These are phyloP conservation scores for Drosophila anomelani DNA, from an alignment of 2,888 invertebrate species.

Conservation along the genomic window DNA sequence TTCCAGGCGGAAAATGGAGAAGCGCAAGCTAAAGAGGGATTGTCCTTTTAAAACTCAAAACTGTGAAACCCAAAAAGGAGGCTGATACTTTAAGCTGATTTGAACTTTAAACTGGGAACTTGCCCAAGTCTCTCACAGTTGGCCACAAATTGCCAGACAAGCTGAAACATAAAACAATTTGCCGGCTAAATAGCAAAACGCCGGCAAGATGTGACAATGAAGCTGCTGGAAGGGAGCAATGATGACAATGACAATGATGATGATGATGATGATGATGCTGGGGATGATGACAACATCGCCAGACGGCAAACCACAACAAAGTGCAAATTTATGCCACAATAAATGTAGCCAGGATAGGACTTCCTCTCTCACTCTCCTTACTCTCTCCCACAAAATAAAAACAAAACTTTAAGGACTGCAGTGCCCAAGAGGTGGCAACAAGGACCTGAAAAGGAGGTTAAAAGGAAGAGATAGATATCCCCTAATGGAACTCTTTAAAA, in stretches of 20 bases:
- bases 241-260: conserved; percentile 29
- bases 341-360: conserved; percentile 55
- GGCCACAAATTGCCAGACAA: conserved; percentile 66
- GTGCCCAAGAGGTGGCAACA: background rate
- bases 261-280: background rate
- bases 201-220: conserved; percentile 49
- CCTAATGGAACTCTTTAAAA: background rate
- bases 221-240: conserved; percentile 13
- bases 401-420: conserved; percentile 16
- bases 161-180: conserved; percentile 70
- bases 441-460: background rate
- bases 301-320: conserved; percentile 70
- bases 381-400: background rate
- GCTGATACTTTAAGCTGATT: conserved; percentile 18
- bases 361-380: background rate
- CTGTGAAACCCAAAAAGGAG: background rate
- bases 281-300: conserved; percentile 41
- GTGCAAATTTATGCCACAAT: conserved; percentile 77
- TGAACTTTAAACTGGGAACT: conserved; percentile 14
- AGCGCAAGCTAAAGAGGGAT: background rate
- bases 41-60: too few species aligned
- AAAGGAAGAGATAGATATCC: background rate
- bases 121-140: background rate
- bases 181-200: conserved; percentile 68
- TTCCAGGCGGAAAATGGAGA: conserved; percentile 38